Percentiles rank a stretch among this genome's conserved stretches.
These are phyloP conservation scores for Eurystomus glaucurus DNA, from an alignment of 2,797 vertebrate genomes.

Conservation along the genomic window DNA sequence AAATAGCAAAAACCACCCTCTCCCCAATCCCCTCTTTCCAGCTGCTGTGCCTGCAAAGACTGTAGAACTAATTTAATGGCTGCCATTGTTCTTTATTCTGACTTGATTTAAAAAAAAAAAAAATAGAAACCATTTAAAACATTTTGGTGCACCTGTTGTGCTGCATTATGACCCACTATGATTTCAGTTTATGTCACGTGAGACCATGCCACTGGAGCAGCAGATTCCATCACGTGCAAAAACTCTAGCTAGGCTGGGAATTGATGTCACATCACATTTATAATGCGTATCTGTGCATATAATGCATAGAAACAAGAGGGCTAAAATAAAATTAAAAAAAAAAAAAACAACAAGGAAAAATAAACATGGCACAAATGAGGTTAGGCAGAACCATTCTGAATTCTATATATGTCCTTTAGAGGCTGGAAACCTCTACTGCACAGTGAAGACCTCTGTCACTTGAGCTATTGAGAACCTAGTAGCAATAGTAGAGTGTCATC, in stretches of 20 bases:
- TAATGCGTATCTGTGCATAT: neutral
- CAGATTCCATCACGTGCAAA: slow-evolving; percentile 54
- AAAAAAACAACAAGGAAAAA: neutral
- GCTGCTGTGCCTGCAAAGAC: slow-evolving; percentile 70
- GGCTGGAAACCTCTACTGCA: neutral
- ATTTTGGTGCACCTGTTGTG: slow-evolving; percentile 79
- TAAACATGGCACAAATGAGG: neutral
- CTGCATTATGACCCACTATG: slow-evolving; percentile 49
- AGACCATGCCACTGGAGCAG: slow-evolving; percentile 57
- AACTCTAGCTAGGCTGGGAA: slow-evolving; percentile 54
- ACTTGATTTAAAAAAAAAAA: slow-evolving; percentile 40
- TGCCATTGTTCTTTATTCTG: slow-evolving; percentile 76
- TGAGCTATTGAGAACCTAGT: neutral
- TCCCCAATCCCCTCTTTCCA: slow-evolving; percentile 60
- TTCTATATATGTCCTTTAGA: neutral
- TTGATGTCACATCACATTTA: slow-evolving; percentile 19
- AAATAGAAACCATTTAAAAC: slow-evolving; percentile 72
- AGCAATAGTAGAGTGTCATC: neutral
- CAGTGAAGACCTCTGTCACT: neutral
- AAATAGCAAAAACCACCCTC: slow-evolving; percentile 15
- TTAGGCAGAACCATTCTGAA: neutral
- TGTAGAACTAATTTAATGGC: slow-evolving; percentile 70
- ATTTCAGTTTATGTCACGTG: slow-evolving; percentile 76
- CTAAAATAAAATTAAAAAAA: neutral
- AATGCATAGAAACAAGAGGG: neutral